A percentile compares a stretch with the other conserved stretches of the same genome.
Evolutionary conservation across 2,888 invertebrate genomes (phyloP).

Genomic region (Diaperis boleti): DNA sequence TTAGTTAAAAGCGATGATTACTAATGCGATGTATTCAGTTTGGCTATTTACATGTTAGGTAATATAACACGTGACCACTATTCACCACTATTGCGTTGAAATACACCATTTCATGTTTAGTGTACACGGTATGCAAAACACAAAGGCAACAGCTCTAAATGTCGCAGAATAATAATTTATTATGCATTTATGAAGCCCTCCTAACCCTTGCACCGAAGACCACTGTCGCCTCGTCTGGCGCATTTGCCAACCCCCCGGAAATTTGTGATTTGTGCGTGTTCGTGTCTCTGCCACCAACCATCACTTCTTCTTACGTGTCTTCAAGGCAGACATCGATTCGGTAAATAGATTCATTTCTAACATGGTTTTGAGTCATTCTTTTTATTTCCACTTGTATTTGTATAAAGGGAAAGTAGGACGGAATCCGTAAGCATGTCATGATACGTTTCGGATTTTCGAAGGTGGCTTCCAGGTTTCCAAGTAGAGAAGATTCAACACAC

Average conservation of each 20-base stretch:
- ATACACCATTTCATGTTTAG: conserved; percentile 5
- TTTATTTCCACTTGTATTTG: conserved; percentile 12
- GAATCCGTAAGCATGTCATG: conserved; percentile 39
- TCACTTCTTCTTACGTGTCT: conserved; percentile 13
- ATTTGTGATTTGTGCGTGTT: conserved; percentile 22
- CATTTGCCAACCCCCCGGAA: background rate
- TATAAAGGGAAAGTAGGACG: conserved; percentile 19
- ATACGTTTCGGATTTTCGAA: conserved; percentile 46
- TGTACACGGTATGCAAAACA: conserved; percentile 24
- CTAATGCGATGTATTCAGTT: background rate
- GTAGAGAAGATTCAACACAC: conserved; percentile 54
- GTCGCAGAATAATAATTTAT: conserved; percentile 16
- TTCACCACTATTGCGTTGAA: background rate
- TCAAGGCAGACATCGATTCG: conserved; percentile 20
- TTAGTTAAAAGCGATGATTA: no score
- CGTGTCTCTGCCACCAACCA: conserved; percentile 13
- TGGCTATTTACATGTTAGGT: conserved; percentile 3
- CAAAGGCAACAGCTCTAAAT: conserved; percentile 18
- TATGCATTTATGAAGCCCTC: conserved; percentile 22
- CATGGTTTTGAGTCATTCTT: conserved; percentile 17
- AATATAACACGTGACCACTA: conserved; percentile 6
- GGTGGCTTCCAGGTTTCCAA: conserved; percentile 52
- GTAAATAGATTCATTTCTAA: conserved; percentile 27
- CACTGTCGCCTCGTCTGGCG: background rate
- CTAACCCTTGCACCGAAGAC: conserved; percentile 3